Percentiles rank a stretch among this genome's conserved stretches.
Evolutionary conservation across 2,888 invertebrate species (phyloP).

Genomic region (Leucania comma): DNA sequence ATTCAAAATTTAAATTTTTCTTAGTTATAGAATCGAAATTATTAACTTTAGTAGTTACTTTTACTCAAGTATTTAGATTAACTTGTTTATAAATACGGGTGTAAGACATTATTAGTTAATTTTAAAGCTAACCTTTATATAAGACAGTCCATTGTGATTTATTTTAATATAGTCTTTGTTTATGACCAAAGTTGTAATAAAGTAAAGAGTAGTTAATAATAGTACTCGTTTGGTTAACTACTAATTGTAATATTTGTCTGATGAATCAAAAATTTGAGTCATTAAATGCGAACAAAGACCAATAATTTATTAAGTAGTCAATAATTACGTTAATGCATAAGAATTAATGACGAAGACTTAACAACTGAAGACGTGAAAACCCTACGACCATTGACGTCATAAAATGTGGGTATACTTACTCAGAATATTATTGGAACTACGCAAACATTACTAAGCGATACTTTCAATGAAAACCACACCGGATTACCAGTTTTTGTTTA

Average conservation of each 20-base stretch:
- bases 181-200: too few relatives aligned
- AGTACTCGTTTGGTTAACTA: not conserved
- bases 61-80: too few relatives aligned
- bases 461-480: conserved; percentile 18
- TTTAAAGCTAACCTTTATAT: too few relatives aligned
- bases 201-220: too few relatives aligned
- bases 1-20: too few relatives aligned
- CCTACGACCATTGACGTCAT: conserved; percentile 23
- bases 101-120: too few relatives aligned
- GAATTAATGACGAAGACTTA: conserved; percentile 10
- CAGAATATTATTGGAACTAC: not conserved
- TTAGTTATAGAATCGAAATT: too few relatives aligned
- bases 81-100: too few relatives aligned
- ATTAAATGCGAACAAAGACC: conserved; percentile 2
- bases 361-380: conserved; percentile 29
- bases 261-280: not conserved
- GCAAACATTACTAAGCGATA: conserved; percentile 28
- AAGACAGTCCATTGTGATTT: too few relatives aligned
- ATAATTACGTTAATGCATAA: not conserved
- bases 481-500: conserved; percentile 36
- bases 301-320: conserved; percentile 4
- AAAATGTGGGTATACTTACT: conserved; percentile 1
- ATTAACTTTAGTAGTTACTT: too few relatives aligned
- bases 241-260: not conserved
- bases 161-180: too few relatives aligned